These are phyloP conservation scores for Neodiprion fabricii DNA, from an alignment of 1,140 invertebrate species.

Conservation along the genomic window DNA sequence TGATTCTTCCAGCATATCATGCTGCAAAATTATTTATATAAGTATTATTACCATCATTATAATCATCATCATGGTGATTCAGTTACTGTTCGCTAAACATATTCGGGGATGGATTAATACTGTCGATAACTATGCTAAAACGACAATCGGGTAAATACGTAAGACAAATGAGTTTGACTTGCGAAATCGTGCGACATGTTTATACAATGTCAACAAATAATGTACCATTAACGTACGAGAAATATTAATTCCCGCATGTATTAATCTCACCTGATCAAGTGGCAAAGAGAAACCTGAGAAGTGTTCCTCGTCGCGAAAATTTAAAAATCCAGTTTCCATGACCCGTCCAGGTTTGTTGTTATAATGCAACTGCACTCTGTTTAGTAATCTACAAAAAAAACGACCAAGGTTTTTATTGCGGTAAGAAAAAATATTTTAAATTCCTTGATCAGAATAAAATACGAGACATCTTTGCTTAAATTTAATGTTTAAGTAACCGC, in stretches of 20 bases:
- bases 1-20: conserved; percentile 39
- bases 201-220: no score
- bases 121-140: background rate
- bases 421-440: background rate
- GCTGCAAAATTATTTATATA: conserved; percentile 25
- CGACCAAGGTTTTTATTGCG: background rate
- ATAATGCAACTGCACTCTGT: background rate
- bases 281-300: conserved; percentile 49
- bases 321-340: conserved; percentile 54
- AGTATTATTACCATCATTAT: background rate
- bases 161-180: background rate
- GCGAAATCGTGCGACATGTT: background rate
- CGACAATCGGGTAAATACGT: background rate
- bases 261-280: conserved; percentile 41
- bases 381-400: conserved; percentile 12
- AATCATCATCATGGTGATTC: no score
- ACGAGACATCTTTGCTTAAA: background rate
- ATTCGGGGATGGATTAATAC: no score
- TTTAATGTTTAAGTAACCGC: conserved; percentile 5
- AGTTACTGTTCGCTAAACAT: no score
- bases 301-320: conserved; percentile 52
- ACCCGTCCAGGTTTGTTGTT: conserved; percentile 22
- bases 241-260: no score
- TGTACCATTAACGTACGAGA: no score
- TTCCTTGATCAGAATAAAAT: background rate